These are phyloP conservation scores for Agelas oroides DNA, from an alignment of 37 sponge, comb jelly and placozoan species.

Conservation along the genomic window DNA sequence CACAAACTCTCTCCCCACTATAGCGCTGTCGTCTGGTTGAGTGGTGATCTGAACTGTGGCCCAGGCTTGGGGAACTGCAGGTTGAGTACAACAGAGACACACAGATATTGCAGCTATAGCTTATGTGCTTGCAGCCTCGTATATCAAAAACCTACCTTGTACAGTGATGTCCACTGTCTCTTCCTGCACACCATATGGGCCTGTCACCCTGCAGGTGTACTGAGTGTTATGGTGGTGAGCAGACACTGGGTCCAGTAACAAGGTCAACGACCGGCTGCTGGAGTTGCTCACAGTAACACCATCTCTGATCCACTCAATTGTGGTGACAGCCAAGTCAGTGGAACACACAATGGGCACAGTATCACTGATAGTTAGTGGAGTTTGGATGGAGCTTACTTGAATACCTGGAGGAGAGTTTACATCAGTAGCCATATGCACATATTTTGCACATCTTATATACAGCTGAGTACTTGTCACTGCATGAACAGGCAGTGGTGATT, in stretches of 20 bases:
- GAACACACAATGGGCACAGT: no score
- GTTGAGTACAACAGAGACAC: neutral
- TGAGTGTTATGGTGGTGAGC: neutral
- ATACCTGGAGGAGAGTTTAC: no score
- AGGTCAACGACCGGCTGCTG: no score
- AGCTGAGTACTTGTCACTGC: no score
- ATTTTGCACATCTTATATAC: no score
- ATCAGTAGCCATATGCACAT: no score
- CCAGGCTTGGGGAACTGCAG: neutral
- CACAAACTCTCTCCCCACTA: neutral
- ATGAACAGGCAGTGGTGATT: neutral
- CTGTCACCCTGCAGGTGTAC: neutral
- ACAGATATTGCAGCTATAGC: neutral
- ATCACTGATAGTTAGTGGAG: no score
- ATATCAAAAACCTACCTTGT: neutral
- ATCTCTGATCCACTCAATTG: no score
- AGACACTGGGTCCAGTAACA: neutral
- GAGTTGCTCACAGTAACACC: no score
- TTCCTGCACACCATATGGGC: slow-evolving; percentile 7
- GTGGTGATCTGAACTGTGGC: slow-evolving; percentile 3
- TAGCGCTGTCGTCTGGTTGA: neutral
- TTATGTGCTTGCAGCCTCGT: neutral
- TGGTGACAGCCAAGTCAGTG: no score
- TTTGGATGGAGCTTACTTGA: no score
- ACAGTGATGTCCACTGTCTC: neutral